Evolutionary conservation across 2,113 vertebrate genomes (phyloP), one percentile per base, ranked within the genome.

Genomic region (Coptodon bakossiorum): DNA sequence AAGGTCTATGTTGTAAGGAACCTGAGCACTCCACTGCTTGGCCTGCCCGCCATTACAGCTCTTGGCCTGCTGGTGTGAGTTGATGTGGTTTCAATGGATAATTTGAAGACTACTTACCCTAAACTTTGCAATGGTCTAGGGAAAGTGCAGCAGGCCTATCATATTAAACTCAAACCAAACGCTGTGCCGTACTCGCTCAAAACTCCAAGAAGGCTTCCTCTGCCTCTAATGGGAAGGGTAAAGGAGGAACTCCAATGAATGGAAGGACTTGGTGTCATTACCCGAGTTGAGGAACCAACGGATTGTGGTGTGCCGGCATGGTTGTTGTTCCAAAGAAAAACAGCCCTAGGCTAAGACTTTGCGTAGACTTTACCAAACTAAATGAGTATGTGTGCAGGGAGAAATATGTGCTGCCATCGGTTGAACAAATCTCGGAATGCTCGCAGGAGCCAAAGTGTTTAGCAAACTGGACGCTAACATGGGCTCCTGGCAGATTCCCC

Each of bases 11-110:
- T 59, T 59, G 29, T 34, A 14, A 61, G 8, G 17, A 61, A 31
- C 8, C 57, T 10, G 14, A 61, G 3, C 27, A 31, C 57, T 14
- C 27, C 57, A 16, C 27, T 61, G 8, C 57, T 31, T 0, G 57
- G 57, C 14, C 13, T 61, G 27, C 13, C 57, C 0, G 1, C 14
- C 24, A 1, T 61, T 16, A 4, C 27, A 31, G 8, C 27, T 61
- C 57, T 31, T 61, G 5, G 27, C 27, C 27, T 61, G n/a, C 53
- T 56, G 53, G n/a, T 56, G 53, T 0, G 53, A 54, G 6, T 54
- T 54, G 53, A 54, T 0, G 0, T 0, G 2, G n/a, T 54, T 12
- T 54, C 22, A 7, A 0, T 56, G 22, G 1, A 56, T 0, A 56
- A 22, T 4, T 22, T 56, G 22, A 56, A 24, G 53, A 56, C 53